These are phyloP conservation scores for Lasaia peninsularis DNA, from an alignment of 1,140 invertebrate species.

Conservation along the genomic window DNA sequence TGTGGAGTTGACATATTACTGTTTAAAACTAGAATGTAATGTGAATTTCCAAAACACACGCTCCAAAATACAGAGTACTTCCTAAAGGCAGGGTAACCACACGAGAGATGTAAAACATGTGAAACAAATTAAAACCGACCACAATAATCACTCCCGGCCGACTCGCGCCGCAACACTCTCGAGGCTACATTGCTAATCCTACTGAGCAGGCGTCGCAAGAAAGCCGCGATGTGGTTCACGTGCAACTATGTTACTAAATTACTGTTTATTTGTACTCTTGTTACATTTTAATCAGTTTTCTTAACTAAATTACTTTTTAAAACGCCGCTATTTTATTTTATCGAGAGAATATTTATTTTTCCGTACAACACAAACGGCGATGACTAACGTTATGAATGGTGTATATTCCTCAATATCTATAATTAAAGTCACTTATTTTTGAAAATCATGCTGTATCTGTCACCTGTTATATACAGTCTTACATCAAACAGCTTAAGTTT, in stretches of 20 bases:
- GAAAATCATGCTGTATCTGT: too few species aligned
- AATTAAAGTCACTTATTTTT: too few species aligned
- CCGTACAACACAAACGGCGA: too few species aligned
- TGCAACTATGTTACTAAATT: slow-evolving; percentile 1
- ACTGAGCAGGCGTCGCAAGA: slow-evolving; percentile 32
- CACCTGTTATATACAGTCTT: too few species aligned
- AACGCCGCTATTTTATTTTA: too few species aligned
- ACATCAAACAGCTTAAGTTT: too few species aligned
- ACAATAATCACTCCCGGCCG: slow-evolving; percentile 40
- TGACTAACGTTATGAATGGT: too few species aligned
- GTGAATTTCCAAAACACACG: not conserved
- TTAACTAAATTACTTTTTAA: too few species aligned
- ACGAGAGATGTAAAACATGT: slow-evolving; percentile 44
- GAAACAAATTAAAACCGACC: slow-evolving; percentile 65
- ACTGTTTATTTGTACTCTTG: slow-evolving; percentile 6
- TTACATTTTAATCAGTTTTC: slow-evolving; percentile 11
- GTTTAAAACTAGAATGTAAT: not conserved
- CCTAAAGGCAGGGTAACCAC: not conserved
- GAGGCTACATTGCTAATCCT: slow-evolving; percentile 41
- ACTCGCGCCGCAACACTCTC: slow-evolving; percentile 34
- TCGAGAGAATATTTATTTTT: not conserved
- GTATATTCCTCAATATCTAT: too few species aligned
- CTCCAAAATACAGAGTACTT: not conserved
- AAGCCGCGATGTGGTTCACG: slow-evolving; percentile 8
- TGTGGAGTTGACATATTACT: too few species aligned